Conservation (phyloP, 1,140 invertebrate genomes). For the Zaprionus ghesquierei region DNA sequence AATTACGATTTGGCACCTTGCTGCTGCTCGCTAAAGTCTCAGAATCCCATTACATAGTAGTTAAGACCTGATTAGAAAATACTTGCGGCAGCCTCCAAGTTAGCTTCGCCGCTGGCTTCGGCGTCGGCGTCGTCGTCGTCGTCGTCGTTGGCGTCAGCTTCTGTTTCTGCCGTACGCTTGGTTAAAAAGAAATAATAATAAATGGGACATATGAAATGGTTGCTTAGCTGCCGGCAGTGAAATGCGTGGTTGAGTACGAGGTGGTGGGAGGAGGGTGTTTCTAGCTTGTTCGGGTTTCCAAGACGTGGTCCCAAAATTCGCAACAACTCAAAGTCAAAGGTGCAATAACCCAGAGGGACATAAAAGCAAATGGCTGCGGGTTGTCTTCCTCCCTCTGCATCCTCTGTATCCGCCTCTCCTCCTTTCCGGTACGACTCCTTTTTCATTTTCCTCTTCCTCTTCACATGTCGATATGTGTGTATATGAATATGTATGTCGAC, state of each 20-base stretch:
- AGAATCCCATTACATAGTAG: slow-evolving; percentile 76
- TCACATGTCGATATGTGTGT: slow-evolving; percentile 13
- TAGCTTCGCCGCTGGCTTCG: slow-evolving; percentile 5
- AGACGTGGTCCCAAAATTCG: slow-evolving; percentile 33
- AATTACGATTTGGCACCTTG: slow-evolving; percentile 83
- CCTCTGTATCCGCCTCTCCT: neutral
- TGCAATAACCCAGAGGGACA: slow-evolving; percentile 74
- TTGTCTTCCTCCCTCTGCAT: slow-evolving; percentile 20
- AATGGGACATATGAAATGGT: slow-evolving; percentile 71
- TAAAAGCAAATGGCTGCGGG: slow-evolving; percentile 76
- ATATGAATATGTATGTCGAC: slow-evolving; percentile 22
- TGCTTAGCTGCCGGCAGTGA: slow-evolving; percentile 23
- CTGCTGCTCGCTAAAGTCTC: slow-evolving; percentile 24
- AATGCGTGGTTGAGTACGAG: neutral
- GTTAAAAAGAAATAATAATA: slow-evolving; percentile 75
- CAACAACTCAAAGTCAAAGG: slow-evolving; percentile 72
- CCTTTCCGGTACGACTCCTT: neutral
- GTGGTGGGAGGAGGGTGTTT: neutral
- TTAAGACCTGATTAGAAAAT: slow-evolving; percentile 81
- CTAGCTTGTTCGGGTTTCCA: slow-evolving; percentile 4
- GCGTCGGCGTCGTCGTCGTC: neutral
- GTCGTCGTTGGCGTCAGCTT: neutral
- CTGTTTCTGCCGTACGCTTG: slow-evolving; percentile 26
- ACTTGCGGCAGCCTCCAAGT: slow-evolving; percentile 56
- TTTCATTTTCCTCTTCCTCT: neutral